Evolutionary conservation across 2,113 vertebrate genomes (phyloP), one percentile per base, ranked within the genome.

Genomic region (Dasyornis broadbenti): DNA sequence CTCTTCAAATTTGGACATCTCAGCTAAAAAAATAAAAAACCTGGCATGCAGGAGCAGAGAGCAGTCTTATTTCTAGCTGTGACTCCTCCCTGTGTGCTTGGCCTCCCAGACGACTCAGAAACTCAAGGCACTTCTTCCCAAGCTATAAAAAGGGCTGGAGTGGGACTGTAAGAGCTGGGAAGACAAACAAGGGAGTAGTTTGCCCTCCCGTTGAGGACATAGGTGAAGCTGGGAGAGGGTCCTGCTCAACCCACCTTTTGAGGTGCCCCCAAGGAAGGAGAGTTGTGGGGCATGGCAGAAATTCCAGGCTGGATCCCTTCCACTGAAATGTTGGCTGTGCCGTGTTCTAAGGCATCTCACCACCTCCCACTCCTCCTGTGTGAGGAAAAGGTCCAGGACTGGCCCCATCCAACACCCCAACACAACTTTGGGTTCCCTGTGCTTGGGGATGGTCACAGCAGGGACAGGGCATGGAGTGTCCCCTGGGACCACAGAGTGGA

Each of bases 111-210:
- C 28, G 0, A 69, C 79, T 92, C 89, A 37, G 50, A 82, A 91
- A 87, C 68, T 82, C 77, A 54, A 70, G 56, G 94, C 94, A 85
- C 79, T 95, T 82, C 87, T 95, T 88, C 70, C 37, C 0, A 3
- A 73, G 45, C 82, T 95, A 93, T 94, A 95, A 95, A 96, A 94
- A 96, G 91, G 79, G 78, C 90, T 85, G 82, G 87, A 94, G 64
- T 33, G 21, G 54, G 85, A 77, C 70, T 77, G 91, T 78, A 82
- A 72, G n/a, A 72, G 70, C 70, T 0, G 3, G 63, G 57, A 87
- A 87, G 42, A 82, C 84, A 94, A 95, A 97, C 80, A 86, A 82
- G 72, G 69, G 54, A 33, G 61, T 39, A 90, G 42, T 1, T 1
- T n/a, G 70, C 40, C 40, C 73, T 94, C 65, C 30, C 1, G 1